Evolutionary conservation across 2,113 vertebrate species (phyloP).

Genomic region (Serilophus lunatus): DNA sequence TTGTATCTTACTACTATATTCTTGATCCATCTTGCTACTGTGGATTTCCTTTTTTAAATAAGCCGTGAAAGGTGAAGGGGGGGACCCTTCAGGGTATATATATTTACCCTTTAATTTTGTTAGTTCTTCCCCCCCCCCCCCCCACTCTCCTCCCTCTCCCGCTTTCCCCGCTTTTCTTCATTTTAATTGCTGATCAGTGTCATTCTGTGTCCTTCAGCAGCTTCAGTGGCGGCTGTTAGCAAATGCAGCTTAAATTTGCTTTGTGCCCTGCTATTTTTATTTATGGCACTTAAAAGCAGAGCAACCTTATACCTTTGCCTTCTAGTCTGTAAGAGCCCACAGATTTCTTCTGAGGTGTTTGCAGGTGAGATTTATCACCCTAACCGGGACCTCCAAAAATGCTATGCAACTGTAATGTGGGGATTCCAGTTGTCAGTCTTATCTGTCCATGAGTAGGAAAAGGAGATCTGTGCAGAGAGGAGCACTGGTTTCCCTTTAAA

Average conservation of each 20-base stretch:
- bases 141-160: too few species aligned
- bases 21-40: not conserved
- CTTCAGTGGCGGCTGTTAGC: not conserved
- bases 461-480: not conserved
- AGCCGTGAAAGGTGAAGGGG: not conserved
- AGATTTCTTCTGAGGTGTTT: constrained; percentile 50
- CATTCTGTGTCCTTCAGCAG: not conserved
- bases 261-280: constrained; percentile 55
- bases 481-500: not conserved
- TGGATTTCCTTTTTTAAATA: not conserved
- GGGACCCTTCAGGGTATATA: not conserved
- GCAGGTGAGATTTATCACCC: not conserved
- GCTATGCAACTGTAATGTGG: not conserved
- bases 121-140: not conserved
- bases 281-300: constrained; percentile 51
- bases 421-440: not conserved
- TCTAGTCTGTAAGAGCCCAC: constrained; percentile 44
- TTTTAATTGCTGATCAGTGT: not conserved
- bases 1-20: not conserved
- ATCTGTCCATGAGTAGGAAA: not conserved
- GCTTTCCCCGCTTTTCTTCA: not conserved
- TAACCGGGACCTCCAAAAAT: not conserved
- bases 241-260: not conserved
- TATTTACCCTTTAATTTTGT: not conserved
- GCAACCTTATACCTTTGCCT: constrained; percentile 40